Base-by-base conservation (phyloP, 2,113 vertebrate genomes). In the Laticauda laticaudata region DNA sequence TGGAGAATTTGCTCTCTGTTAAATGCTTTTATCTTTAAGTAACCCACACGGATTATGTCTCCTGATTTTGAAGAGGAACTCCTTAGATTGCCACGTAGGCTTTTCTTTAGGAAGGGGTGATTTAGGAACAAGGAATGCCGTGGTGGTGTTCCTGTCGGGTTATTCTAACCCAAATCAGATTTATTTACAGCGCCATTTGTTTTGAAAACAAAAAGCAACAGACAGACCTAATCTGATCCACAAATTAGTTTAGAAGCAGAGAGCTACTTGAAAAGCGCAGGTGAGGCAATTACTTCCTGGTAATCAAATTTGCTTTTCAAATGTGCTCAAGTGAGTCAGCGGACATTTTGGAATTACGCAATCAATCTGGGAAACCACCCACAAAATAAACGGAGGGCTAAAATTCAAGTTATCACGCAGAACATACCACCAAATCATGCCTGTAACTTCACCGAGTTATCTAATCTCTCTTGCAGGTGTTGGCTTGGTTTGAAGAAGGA, bases 401-500 rank as follows among this genome's bases (percentile, higher is more conserved):
- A 61, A 55, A 55, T 54, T 20, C 45, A 18, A 53, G 69, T 23
- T 53, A 24, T 24, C 10, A 3, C 43, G 21, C 21, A 75, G 87
- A 85, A 89, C 89, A 81, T 45, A 12, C 34, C 9, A n/a, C 43
- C 21, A 11, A 29, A 88, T 48, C 15, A 1, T 59, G 20, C n/a
- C 26, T 87, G 26, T 86, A 64, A 90, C 91, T 95, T 26, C n/a
- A 91, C 0, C 24, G 5, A 55, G 64, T 89, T 1, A 96, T 61
- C n/a, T 86, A 90, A 26, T 97, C 96, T 97, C 94, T 97, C 94
- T 97, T 97, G 11, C 95, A 99, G 99, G 99, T 99, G 94, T 98
- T 99, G 98, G 99, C 99, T 96, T 99, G 99, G 99, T 99, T 99
- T 97, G 99, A 99, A 97, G 99, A 99, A 97, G 99, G 99, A 91